These are phyloP conservation scores for Eilema sororculum DNA, from an alignment of 2,888 invertebrate species.

Conservation along the genomic window DNA sequence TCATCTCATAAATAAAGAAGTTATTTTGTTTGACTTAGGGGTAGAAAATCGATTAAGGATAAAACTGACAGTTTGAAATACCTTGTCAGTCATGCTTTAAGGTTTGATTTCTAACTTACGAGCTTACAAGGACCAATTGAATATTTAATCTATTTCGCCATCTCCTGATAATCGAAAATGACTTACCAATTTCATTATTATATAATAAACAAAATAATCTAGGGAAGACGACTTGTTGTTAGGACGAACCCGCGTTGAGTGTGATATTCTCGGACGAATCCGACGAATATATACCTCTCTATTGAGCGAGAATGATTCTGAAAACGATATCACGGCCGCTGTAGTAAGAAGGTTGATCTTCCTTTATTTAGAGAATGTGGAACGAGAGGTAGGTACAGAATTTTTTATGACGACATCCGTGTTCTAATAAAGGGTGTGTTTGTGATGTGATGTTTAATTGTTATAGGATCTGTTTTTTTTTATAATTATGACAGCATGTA, in stretches of 20 bases:
- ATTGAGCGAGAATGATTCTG: slow-evolving; percentile 68
- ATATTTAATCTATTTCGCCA: slow-evolving; percentile 3
- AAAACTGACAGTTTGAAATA: background rate
- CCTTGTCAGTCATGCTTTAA: background rate
- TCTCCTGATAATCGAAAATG: slow-evolving; percentile 29
- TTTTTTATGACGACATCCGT: slow-evolving; percentile 48
- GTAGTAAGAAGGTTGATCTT: slow-evolving; percentile 64
- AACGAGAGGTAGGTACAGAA: slow-evolving; percentile 43
- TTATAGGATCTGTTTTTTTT: background rate
- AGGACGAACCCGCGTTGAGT: slow-evolving; percentile 66
- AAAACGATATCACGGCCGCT: slow-evolving; percentile 81
- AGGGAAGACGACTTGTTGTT: slow-evolving; percentile 63
- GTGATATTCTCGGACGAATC: slow-evolving; percentile 68
- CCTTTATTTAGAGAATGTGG: slow-evolving; percentile 64
- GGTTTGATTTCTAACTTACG: background rate
- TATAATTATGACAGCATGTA: background rate
- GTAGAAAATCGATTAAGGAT: background rate
- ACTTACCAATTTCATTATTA: slow-evolving; percentile 84
- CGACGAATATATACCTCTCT: slow-evolving; percentile 71
- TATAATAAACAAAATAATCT: slow-evolving; percentile 50
- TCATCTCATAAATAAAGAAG: background rate
- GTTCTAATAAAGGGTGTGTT: slow-evolving; percentile 37
- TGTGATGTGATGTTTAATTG: background rate
- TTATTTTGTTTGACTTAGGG: background rate
- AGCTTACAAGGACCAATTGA: slow-evolving; percentile 6